Evolutionary conservation across 2,797 vertebrate species (phyloP), one percentile per base, ranked within the genome.

Genomic region (Simalia tracyae): DNA sequence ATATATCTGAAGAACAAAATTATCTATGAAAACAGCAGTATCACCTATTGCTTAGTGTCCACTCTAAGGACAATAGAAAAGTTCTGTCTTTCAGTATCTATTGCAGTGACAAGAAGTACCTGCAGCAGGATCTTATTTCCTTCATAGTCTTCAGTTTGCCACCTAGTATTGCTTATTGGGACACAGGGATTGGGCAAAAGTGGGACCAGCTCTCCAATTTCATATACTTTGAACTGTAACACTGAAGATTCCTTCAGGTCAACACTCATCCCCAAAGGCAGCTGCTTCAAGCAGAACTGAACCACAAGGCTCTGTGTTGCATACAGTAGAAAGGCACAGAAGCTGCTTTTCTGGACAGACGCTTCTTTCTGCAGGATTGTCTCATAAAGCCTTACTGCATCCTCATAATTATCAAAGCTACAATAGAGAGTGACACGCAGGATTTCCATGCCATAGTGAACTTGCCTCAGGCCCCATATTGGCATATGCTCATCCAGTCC

Each of bases 121-220:
- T 99, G 98, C 91, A 99, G 98, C 89, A 99, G 98, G 94, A 99
- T 98, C 90, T 97, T 99, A 95, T 99, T 99, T 68, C 99, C 98
- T 0, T 99, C 99, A 0, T 99, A 98, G 97, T 99, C 99, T 95
- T 98, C 98, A 0, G 99, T 99, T 97, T 99, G 99, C 99, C 99
- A 99, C 94, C 98, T 97, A 68, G 97, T 98, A 86, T 95, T 96
- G 89, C 99, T 99, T 97, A 99, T 99, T 6, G 99, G 99, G 6
- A 98, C 95, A 0, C 99, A 99, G 0, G 99, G 98, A 94, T 99
- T 98, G 28, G 99, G 99, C 86, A 99, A 97, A 68, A 99, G 98
- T 10, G 99, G 99, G 36, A 99, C 99, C 0, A 99, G 96, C 93
- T 99, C 98, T 64, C 99, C 99, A 0, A 99, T 98, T 95, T 99